phyloP scores from a whole-genome alignment of 2,113 vertebrate genomes.

The Fregetta grallaria region DNA sequence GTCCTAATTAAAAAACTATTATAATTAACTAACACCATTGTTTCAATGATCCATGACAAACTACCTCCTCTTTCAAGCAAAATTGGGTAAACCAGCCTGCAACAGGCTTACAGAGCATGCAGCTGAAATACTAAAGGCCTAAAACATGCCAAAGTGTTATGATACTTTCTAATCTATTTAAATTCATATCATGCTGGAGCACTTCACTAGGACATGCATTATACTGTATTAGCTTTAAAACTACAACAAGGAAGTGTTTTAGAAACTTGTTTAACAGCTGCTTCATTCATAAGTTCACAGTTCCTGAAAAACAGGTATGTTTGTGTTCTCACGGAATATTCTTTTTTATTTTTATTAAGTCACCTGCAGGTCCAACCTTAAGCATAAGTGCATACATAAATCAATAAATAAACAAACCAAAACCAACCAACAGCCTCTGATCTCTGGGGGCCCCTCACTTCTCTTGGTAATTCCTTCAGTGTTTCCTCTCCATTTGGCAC shows the following conservation, averaged over 20 bases:
- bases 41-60: not conserved
- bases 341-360: not conserved
- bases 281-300: not conserved
- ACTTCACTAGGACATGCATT: not conserved
- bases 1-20: not conserved
- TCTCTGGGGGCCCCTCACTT: not conserved
- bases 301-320: not conserved
- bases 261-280: conserved; percentile 23
- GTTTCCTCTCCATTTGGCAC: not conserved
- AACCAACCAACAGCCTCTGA: not conserved
- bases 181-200: not conserved
- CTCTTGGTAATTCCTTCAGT: not conserved
- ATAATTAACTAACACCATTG: not conserved
- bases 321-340: not conserved
- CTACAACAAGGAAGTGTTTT: not conserved
- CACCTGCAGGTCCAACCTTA: not conserved
- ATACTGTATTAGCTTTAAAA: not conserved
- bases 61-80: not conserved
- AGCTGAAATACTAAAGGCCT: not conserved
- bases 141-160: not conserved
- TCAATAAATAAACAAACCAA: not conserved
- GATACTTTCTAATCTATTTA: not conserved
- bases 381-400: not conserved
- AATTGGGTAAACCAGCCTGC: not conserved
- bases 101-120: not conserved